Evolutionary conservation across 2,888 invertebrate species (phyloP).

Genomic region (Cheilosia soror): DNA sequence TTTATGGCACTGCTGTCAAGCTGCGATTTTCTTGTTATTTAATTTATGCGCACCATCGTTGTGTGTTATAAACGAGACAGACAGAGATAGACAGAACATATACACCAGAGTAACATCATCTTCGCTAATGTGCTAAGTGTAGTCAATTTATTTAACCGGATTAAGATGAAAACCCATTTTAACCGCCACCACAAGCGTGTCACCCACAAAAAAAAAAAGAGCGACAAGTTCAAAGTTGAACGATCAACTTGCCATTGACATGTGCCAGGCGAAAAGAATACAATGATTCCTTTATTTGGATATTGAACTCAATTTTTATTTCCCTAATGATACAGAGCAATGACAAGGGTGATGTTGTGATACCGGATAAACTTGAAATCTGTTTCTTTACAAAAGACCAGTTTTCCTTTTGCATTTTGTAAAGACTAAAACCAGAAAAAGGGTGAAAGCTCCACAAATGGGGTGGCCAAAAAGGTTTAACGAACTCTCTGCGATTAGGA

Average conservation of each 20-base stretch:
- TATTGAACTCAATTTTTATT: conserved; percentile 74
- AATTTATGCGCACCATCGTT: conserved; percentile 64
- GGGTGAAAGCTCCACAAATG: conserved; percentile 62
- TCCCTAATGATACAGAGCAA: conserved; percentile 69
- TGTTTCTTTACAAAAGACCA: conserved; percentile 53
- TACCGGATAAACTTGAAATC: conserved; percentile 72
- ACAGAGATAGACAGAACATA: background rate
- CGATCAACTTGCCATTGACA: conserved; percentile 73
- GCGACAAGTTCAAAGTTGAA: conserved; percentile 71
- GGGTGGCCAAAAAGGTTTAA: conserved; percentile 14
- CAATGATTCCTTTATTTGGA: conserved; percentile 71
- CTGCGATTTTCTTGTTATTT: conserved; percentile 69
- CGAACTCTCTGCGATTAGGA: conserved; percentile 5
- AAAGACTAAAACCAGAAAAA: conserved; percentile 1
- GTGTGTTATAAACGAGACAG: background rate
- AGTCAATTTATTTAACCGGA: conserved; percentile 65
- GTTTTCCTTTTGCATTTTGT: conserved; percentile 27
- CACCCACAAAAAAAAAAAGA: conserved; percentile 16
- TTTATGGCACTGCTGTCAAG: conserved; percentile 71
- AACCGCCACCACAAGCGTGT: conserved; percentile 47
- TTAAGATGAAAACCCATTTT: conserved; percentile 50
- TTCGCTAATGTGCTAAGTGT: conserved; percentile 66
- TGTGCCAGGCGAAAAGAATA: conserved; percentile 40
- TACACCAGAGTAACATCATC: conserved; percentile 4
- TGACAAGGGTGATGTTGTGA: conserved; percentile 22